Evolutionary conservation across 2,888 invertebrate species (phyloP), one percentile per base, ranked within the genome.

Genomic region (Lottia gigantea): DNA sequence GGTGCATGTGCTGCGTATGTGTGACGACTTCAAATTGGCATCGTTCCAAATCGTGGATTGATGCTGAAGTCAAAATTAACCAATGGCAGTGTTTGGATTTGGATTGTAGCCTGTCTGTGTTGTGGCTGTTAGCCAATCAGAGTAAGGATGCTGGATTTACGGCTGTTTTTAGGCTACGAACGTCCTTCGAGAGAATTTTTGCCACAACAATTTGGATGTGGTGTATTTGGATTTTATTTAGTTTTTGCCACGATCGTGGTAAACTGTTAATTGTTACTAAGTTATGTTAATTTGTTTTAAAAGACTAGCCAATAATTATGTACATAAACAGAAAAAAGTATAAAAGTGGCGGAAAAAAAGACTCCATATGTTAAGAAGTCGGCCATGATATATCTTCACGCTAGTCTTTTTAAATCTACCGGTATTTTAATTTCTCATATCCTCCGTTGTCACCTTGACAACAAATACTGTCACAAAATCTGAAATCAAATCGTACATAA

Each of bases 231-330:
- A 40, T 40, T 40, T 40, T 40, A 40, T 40, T 40, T 40, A 40
- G 40, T 40, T 40, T 40, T 40, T 4, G 40, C 40, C 40, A 11
- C 40, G 11, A 40, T 40, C 40, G 40, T 64, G 64, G 64, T 45
- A 31, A 25, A 64, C 45, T 64, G 45, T 40, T 64, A 64, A 64
- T 64, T 40, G 45, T 45, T 45, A 40, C 31, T 64, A 64, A 40
- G 25, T 64, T 64, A 64, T 25, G 31, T 64, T 64, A 64, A 40
- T 64, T n/a, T 19, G 19, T 31, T 65, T 45, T 45, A 65, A 45
- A 45, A 23, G 67, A 55, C 55, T 55, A 55, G 55, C 55, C 12
- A 23, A 55, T 23, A 55, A 55, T 23, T 55, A 23, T 55, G 40
- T 40, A 40, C 40, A 40, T 40, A 40, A 40, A 40, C 40, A 40